Base-by-base conservation (phyloP, 2,113 vertebrate species). In the Vulpes vulpes region DNA sequence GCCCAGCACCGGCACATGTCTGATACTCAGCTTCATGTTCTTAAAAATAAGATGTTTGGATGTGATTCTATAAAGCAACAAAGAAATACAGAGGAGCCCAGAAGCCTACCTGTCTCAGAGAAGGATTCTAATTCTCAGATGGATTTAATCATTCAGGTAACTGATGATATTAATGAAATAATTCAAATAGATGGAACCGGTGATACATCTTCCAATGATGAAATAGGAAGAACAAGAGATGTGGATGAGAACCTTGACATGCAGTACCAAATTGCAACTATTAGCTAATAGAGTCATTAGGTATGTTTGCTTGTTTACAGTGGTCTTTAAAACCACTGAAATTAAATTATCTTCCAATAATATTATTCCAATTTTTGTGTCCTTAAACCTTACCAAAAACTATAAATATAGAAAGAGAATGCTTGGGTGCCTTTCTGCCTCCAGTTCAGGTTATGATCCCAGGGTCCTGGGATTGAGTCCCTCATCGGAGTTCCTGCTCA, bases 121-220 rank as follows among this genome's bases (percentile, higher is more conserved):
- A 98, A 98, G 98, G 99, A 97, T 95, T 96, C 95, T 99, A 97
- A 95, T 86, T 78, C 3, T 55, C 0, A 98, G 90, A 79, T 69
- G 3, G 97, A 93, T 84, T 97, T 98, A 91, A 95, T n/a, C 80
- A 97, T 94, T 67, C 98, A 0, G 1, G 60, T 78, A 78, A 15
- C 91, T 16, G 97, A 98, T 96, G 99, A 99, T 30, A 95, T 98
- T 96, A 98, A 98, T 15, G 99, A 98, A 94, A 99, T 99, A 65
- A 98, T 99, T 95, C 99, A 99, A 98, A 98, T 99, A 8, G 99
- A 99, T 92, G 99, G 99, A 78, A 93, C 99, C 0, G 98, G 98
- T n/a, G 99, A 99, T 78, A 98, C 98, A 95, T 99, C 98, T 97
- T 99, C 99, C 35, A 99, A 98, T 82, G 98, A 98, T 15, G 99